These are phyloP conservation scores for Propithecus coquereli DNA, from an alignment of 2,113 vertebrate species.

Conservation along the genomic window DNA sequence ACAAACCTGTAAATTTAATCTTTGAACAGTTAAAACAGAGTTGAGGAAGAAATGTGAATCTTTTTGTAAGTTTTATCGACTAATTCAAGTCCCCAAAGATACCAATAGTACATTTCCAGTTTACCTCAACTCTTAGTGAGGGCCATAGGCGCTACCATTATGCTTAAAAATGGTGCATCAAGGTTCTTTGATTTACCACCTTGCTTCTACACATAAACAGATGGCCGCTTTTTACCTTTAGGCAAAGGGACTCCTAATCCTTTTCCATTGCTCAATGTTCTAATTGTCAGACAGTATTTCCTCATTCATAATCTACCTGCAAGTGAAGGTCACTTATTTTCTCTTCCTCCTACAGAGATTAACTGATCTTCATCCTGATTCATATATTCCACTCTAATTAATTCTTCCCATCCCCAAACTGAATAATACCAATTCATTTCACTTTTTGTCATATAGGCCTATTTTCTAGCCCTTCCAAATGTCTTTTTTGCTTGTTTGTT, in stretches of 20 bases:
- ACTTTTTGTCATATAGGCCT: neutral
- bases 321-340: neutral
- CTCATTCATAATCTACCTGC: neutral
- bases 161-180: neutral
- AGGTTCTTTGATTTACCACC: neutral
- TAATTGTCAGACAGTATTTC: neutral
- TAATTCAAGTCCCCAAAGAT: neutral
- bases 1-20: neutral
- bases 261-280: neutral
- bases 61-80: neutral
- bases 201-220: neutral
- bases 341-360: neutral
- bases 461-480: slow-evolving; percentile 5
- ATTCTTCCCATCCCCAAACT: neutral
- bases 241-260: neutral
- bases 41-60: neutral
- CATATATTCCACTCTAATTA: slow-evolving; percentile 7
- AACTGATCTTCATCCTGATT: slow-evolving; percentile 24
- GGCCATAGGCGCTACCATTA: neutral
- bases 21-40: neutral
- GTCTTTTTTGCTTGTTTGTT: neutral
- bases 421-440: neutral
- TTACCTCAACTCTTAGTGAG: neutral
- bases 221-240: neutral
- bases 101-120: neutral